These are phyloP conservation scores for Pandemis heparana DNA, from an alignment of 2,888 invertebrate genomes.

Conservation along the genomic window DNA sequence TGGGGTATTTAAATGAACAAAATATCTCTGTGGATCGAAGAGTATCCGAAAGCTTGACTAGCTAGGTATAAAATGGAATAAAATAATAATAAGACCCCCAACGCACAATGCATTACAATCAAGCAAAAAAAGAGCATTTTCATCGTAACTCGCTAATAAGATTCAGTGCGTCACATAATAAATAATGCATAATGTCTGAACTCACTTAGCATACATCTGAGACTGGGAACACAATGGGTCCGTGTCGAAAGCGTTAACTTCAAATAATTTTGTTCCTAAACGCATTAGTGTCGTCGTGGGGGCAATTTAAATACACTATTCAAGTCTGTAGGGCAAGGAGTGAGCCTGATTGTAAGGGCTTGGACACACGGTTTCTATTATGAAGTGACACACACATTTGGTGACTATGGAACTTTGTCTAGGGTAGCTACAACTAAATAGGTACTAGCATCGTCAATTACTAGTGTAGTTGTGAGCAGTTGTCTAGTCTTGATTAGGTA, in stretches of 20 bases:
- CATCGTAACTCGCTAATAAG: slow-evolving; percentile 34
- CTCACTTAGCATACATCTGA: slow-evolving; percentile 42
- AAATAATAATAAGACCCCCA: slow-evolving; percentile 12
- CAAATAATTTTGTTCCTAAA: slow-evolving; percentile 42
- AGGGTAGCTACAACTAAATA: too few relatives aligned
- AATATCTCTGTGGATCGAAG: too few relatives aligned
- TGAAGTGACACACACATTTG: background rate
- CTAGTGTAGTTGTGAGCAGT: too few relatives aligned
- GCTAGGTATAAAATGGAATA: too few relatives aligned
- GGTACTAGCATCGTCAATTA: too few relatives aligned
- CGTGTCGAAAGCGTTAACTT: slow-evolving; percentile 43
- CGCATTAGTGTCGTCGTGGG: slow-evolving; percentile 44
- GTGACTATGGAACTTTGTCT: too few relatives aligned
- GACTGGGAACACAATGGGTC: slow-evolving; percentile 41
- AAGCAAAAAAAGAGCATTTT: slow-evolving; percentile 24
- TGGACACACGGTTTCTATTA: background rate
- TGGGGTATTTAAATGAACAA: too few relatives aligned
- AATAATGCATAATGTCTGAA: slow-evolving; percentile 41
- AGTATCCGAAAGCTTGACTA: too few relatives aligned
- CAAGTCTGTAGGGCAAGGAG: slow-evolving; percentile 39
- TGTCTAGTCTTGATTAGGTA: too few relatives aligned
- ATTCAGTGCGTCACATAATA: slow-evolving; percentile 39
- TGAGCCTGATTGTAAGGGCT: slow-evolving; percentile 30
- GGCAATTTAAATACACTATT: slow-evolving; percentile 46
- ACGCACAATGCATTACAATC: slow-evolving; percentile 11